A percentile compares a stretch with the other conserved stretches of the same genome.
Evolutionary conservation across 1,140 invertebrate genomes (phyloP).

Genomic region (Artemia franciscana): DNA sequence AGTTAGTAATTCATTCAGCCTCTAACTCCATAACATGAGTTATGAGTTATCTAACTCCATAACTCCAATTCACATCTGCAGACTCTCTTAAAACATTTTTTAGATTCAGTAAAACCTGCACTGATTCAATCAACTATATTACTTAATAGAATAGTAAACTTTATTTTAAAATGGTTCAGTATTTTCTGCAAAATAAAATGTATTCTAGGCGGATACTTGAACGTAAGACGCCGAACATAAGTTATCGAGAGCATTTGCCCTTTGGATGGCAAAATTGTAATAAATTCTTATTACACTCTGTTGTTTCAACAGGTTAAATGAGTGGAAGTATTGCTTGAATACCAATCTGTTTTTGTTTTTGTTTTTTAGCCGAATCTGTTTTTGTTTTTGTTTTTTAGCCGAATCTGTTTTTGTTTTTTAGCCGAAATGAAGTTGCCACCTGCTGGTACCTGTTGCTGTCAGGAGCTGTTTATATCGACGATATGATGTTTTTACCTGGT

Average conservation of each 20-base stretch:
- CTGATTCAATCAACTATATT: too few species aligned
- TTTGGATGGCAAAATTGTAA: not conserved
- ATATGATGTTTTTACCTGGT: slow-evolving; percentile 57
- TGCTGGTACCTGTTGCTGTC: slow-evolving; percentile 65
- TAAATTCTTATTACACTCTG: not conserved
- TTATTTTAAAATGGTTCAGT: too few species aligned
- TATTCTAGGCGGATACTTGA: too few species aligned
- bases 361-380: not conserved
- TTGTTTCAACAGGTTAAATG: not conserved
- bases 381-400: not conserved
- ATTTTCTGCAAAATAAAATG: too few species aligned
- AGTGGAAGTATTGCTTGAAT: not conserved
- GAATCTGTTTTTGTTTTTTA: slow-evolving; percentile 23
- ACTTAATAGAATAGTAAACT: too few species aligned
- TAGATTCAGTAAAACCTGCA: too few species aligned
- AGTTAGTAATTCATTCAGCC: too few species aligned
- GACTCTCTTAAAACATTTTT: too few species aligned
- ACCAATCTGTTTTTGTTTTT: not conserved
- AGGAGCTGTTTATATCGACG: slow-evolving; percentile 70
- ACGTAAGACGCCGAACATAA: too few species aligned
- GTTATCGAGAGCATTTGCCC: not conserved
- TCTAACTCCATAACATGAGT: too few species aligned
- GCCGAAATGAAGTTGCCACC: slow-evolving; percentile 48
- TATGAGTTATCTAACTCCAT: too few species aligned
- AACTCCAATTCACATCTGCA: too few species aligned